Percentiles rank a stretch among this genome's conserved stretches.
Evolutionary conservation across 2,113 vertebrate species (phyloP).

Genomic region (Gobio gobio): DNA sequence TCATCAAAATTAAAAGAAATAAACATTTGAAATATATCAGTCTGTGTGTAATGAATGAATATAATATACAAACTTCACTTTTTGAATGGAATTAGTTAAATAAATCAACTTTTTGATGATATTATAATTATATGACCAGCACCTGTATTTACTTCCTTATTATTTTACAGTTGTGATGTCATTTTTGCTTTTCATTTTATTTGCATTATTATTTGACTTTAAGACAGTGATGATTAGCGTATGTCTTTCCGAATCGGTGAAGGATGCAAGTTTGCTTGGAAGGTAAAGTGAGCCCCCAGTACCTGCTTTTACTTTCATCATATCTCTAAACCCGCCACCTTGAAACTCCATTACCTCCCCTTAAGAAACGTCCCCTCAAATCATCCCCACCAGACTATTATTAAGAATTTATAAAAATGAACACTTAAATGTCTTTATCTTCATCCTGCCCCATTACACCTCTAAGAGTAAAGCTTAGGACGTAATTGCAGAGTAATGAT

Average conservation of each 20-base stretch:
- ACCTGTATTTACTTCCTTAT: not conserved
- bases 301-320: not conserved
- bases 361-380: not conserved
- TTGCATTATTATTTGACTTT: too few species aligned
- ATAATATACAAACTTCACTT: too few species aligned
- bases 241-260: not conserved
- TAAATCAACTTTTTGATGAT: too few species aligned
- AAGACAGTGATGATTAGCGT: not conserved
- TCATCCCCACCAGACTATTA: not conserved
- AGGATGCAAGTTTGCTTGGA: not conserved
- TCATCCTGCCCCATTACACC: constrained; percentile 18
- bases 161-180: too few species aligned
- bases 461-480: not conserved
- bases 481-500: constrained; percentile 46
- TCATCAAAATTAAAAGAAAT: too few species aligned
- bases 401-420: constrained; percentile 37
- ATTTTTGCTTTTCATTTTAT: too few species aligned
- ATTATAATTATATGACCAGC: too few species aligned
- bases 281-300: not conserved
- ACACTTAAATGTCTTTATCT: constrained; percentile 21
- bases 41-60: too few species aligned
- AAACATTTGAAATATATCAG: too few species aligned
- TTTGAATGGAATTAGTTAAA: too few species aligned
- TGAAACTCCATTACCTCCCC: constrained; percentile 32
- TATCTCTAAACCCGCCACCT: not conserved